Evolutionary conservation across 2,113 vertebrate species (phyloP), one percentile per base, ranked within the genome.

Genomic region (Stigmatopora argus): DNA sequence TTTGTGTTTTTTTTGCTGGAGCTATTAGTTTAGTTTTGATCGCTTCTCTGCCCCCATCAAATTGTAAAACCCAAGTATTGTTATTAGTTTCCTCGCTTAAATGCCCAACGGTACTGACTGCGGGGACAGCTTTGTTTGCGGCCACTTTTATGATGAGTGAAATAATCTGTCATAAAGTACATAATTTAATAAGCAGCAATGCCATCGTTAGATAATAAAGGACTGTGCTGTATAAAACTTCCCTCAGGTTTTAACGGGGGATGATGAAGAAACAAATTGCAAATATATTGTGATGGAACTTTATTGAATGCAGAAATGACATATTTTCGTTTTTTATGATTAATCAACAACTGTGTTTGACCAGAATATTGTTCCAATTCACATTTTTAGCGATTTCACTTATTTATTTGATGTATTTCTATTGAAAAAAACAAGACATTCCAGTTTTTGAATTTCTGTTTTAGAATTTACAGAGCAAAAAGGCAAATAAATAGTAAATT

Each of bases 61-160:
- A 61, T 61, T 61, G 38, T 15, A 53, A 21, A 12, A 5, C 21
- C 3, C 19, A 14, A 46, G 11, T 15, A 61, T 23, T 23, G 19
- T 61, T 61, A 61, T 61, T 61, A 61, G 59, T 46, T 61, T 45
- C 59, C 45, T 19, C 19, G 41, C 59, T 60, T 41, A 60, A 60
- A 60, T 41, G 35, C 57, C 41, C 59, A 11, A 46, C 41, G 19
- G 59, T 61, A 61, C 45, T 61, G 38, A 45, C 19, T 15, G 19
- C 38, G 7, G 38, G 19, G 19, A 61, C 13, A 23, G 10, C 14
- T 44, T 45, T 21, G 38, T 45, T n/a, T 46, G 3, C 23, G 19
- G 38, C 19, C 44, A 60, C 35, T 19, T 60, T 60, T 60, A 59
- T 8, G 56, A 60, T 9, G 59, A 61, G 41, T 45, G 59, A 45